phyloP scores from a whole-genome alignment of 2,888 invertebrate species.

The Agelastica alni region DNA sequence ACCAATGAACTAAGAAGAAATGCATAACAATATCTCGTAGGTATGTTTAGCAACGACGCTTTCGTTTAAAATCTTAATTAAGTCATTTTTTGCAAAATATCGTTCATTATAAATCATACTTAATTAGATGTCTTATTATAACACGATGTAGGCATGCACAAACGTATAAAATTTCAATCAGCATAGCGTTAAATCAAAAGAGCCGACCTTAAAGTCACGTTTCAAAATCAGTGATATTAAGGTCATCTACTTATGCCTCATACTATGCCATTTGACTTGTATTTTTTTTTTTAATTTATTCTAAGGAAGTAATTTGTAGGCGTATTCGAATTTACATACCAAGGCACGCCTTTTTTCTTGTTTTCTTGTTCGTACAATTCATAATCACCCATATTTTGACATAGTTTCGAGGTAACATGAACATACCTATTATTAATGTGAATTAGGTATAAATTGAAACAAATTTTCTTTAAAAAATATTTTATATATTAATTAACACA shows the following conservation, averaged over 20 bases:
- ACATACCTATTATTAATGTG: too few relatives aligned
- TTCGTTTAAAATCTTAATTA: too few relatives aligned
- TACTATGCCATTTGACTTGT: conserved; percentile 1
- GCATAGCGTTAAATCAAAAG: neutral
- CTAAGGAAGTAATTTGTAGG: conserved; percentile 24
- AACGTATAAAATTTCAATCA: neutral
- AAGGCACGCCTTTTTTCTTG: conserved; percentile 18
- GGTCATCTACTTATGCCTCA: conserved; percentile 5
- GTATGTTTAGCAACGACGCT: too few relatives aligned
- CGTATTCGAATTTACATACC: conserved; percentile 24
- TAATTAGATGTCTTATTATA: neutral
- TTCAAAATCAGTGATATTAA: conserved; percentile 1
- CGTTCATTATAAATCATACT: neutral
- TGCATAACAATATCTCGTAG: too few relatives aligned
- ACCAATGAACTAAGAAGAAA: too few relatives aligned
- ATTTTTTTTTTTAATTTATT: conserved; percentile 15
- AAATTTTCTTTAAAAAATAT: too few relatives aligned
- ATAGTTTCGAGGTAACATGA: too few relatives aligned
- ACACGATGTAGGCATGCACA: neutral
- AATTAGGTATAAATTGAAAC: too few relatives aligned
- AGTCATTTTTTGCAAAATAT: neutral
- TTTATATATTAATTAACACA: too few relatives aligned
- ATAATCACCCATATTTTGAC: conserved; percentile 5
- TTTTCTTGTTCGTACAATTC: neutral
- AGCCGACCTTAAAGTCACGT: neutral